Evolutionary conservation across 2,113 vertebrate species (phyloP).

Genomic region (Hemiscyllium ocellatum): DNA sequence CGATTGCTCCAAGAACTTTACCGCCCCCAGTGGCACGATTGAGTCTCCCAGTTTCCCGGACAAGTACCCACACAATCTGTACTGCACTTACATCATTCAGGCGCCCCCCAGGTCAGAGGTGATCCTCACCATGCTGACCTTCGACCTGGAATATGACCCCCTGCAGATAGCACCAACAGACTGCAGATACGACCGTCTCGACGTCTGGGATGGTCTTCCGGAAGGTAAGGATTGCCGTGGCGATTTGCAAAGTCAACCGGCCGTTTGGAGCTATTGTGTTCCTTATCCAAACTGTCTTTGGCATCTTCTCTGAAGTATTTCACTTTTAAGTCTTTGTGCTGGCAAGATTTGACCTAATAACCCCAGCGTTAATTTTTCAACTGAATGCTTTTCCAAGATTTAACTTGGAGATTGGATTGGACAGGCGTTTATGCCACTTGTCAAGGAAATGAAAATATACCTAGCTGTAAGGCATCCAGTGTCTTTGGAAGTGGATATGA

Average conservation of each 20-base stretch:
- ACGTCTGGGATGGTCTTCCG: slow-evolving; percentile 95
- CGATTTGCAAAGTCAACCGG: not conserved
- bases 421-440: not conserved
- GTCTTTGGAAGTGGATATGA: not conserved
- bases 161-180: slow-evolving; percentile 82
- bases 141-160: slow-evolving; percentile 93
- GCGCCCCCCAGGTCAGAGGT: slow-evolving; percentile 91
- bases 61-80: slow-evolving; percentile 96
- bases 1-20: slow-evolving; percentile 95
- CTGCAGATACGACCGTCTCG: slow-evolving; percentile 97
- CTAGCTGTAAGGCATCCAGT: not conserved
- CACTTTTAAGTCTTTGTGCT: not conserved
- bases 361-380: not conserved
- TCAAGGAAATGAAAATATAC: not conserved
- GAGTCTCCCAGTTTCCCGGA: slow-evolving; percentile 93
- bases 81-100: slow-evolving; percentile 89
- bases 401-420: not conserved
- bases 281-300: not conserved
- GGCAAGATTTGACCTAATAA: not conserved
- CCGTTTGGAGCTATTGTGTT: not conserved
- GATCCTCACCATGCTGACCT: slow-evolving; percentile 83
- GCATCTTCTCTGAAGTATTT: not conserved
- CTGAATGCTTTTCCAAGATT: not conserved
- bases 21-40: slow-evolving; percentile 75
- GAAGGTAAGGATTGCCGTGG: slow-evolving; percentile 67